These are phyloP conservation scores for Drosophila repleta DNA, from an alignment of 1,140 invertebrate genomes.

Conservation along the genomic window DNA sequence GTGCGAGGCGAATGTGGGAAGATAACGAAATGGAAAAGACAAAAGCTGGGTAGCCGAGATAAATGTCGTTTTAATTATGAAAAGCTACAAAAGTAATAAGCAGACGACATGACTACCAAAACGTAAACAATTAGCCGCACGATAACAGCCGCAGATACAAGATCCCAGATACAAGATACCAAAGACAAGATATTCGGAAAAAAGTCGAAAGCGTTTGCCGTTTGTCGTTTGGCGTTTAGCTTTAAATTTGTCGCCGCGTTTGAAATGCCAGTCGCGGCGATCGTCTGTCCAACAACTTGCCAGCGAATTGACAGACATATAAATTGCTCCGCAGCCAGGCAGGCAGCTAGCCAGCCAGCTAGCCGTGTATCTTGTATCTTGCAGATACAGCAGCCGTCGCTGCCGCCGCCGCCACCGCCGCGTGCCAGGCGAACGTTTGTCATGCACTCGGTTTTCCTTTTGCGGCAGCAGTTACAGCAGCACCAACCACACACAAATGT, in stretches of 20 bases:
- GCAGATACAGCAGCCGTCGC: constrained; percentile 41
- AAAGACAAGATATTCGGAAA: constrained; percentile 58
- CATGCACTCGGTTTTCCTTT: constrained; percentile 76
- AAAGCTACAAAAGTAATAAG: constrained; percentile 72
- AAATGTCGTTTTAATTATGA: constrained; percentile 66
- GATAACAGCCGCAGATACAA: constrained; percentile 74
- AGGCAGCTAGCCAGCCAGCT: constrained; percentile 17
- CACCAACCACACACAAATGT: constrained; percentile 58
- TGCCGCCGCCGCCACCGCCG: constrained; percentile 35
- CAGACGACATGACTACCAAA: constrained; percentile 65
- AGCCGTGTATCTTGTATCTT: constrained; percentile 59
- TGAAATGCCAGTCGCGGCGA: constrained; percentile 41
- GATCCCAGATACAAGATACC: constrained; percentile 61
- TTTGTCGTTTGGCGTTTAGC: constrained; percentile 69
- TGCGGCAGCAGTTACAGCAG: constrained; percentile 51
- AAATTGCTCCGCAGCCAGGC: constrained; percentile 63
- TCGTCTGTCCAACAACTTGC: constrained; percentile 52
- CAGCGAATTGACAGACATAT: constrained; percentile 72
- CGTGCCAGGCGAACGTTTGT: constrained; percentile 76
- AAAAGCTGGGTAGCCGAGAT: constrained; percentile 41
- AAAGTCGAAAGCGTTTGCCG: constrained; percentile 34
- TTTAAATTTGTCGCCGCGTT: constrained; percentile 75
- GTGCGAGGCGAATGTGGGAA: constrained; percentile 36
- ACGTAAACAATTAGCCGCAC: constrained; percentile 77
- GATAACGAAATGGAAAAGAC: constrained; percentile 45